These are phyloP conservation scores for Zosterops japonicus DNA, from an alignment of 2,113 vertebrate genomes.

Conservation along the genomic window DNA sequence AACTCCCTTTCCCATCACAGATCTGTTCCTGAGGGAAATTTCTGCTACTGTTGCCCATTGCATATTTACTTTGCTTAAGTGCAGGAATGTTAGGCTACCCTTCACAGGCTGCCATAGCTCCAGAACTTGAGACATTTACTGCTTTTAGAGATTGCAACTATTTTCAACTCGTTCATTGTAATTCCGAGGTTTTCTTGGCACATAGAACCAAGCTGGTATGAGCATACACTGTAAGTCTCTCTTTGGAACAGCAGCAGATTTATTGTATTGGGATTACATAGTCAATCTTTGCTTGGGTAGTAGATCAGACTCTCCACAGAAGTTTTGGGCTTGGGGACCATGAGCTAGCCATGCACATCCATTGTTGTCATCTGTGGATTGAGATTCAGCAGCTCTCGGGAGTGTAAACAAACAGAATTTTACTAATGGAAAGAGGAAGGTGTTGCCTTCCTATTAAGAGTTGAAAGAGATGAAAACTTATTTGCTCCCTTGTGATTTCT, in stretches of 20 bases:
- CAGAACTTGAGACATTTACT: not conserved
- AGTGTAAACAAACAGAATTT: not conserved
- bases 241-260: not conserved
- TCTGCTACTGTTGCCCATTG: not conserved
- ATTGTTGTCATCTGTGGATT: not conserved
- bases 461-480: not conserved
- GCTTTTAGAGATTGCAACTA: not conserved
- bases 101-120: not conserved
- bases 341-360: accelerated
- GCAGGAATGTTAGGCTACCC: not conserved
- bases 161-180: not conserved
- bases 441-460: not conserved
- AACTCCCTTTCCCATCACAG: not conserved
- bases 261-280: not conserved
- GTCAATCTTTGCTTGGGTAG: not conserved
- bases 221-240: not conserved
- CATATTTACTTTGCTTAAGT: not conserved
- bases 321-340: not conserved
- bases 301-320: not conserved
- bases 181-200: not conserved
- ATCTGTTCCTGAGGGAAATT: not conserved
- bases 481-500: not conserved
- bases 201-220: not conserved
- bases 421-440: not conserved
- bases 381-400: not conserved